These are phyloP conservation scores for Branchipolynoe longqiensis DNA, from an alignment of 2,888 invertebrate species.

Conservation along the genomic window DNA sequence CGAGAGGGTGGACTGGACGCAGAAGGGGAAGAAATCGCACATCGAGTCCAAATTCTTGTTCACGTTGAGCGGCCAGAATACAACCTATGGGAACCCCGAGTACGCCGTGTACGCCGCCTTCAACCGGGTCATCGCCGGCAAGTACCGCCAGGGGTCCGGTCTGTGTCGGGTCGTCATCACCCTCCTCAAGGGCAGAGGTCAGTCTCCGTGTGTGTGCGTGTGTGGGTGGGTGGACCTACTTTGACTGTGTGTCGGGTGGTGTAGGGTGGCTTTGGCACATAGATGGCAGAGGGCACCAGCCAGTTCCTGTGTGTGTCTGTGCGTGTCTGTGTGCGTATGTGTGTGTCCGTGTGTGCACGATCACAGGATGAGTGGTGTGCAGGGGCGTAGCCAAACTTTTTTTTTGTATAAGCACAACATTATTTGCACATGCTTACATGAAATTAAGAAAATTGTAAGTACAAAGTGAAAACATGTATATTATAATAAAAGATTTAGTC, in stretches of 20 bases:
- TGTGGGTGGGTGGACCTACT: no score
- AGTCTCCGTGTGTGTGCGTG: background rate
- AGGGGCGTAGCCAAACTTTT: no score
- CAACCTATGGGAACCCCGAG: constrained; percentile 72
- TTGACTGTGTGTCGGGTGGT: background rate
- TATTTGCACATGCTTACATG: no score
- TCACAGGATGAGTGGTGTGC: no score
- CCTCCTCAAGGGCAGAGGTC: constrained; percentile 59
- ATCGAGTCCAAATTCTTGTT: constrained; percentile 77
- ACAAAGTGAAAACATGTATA: no score
- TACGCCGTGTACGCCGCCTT: constrained; percentile 77
- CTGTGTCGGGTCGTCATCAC: constrained; percentile 72
- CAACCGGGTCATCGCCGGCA: constrained; percentile 79
- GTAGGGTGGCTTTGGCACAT: background rate
- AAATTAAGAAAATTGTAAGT: no score
- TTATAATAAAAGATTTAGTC: no score
- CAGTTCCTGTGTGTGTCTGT: background rate
- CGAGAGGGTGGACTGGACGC: constrained; percentile 75
- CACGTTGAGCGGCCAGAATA: constrained; percentile 74
- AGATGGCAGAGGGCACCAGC: background rate
- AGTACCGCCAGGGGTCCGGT: constrained; percentile 76
- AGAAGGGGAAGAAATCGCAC: constrained; percentile 72
- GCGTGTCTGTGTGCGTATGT: no score
- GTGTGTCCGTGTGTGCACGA: no score
- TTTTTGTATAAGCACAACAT: no score